Conservation (phyloP, 2,113 vertebrate species). For the Corynorhinus townsendii region DNA sequence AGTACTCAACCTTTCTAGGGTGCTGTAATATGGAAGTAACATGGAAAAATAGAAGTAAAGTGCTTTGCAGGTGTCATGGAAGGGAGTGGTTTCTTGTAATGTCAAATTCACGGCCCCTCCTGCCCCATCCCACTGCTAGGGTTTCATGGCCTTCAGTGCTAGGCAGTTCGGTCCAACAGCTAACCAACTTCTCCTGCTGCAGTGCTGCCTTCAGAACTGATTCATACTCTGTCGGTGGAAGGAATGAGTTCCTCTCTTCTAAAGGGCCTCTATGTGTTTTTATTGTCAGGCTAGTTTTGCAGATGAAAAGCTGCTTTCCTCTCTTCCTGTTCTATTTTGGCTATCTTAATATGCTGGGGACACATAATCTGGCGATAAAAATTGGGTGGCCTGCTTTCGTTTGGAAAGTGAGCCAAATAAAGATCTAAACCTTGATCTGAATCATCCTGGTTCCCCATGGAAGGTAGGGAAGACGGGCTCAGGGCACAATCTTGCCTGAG, state of each 20-base stretch:
- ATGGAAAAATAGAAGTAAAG: not conserved
- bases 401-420: constrained; percentile 26
- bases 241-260: not conserved
- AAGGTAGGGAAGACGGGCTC: not conserved
- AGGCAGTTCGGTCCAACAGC: not conserved
- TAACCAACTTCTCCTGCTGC: not conserved
- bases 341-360: constrained; percentile 6
- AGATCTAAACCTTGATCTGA: not conserved
- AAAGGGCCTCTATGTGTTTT: not conserved
- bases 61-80: not conserved
- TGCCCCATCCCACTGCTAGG: accelerated
- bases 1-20: not conserved
- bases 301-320: constrained; percentile 34
- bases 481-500: not conserved
- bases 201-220: not conserved
- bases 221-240: not conserved
- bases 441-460: not conserved
- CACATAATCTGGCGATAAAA: not conserved
- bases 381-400: constrained; percentile 6
- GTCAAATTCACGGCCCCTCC: not conserved
- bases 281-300: not conserved
- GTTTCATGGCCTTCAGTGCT: not conserved
- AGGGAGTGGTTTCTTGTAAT: not conserved
- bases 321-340: constrained; percentile 27
- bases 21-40: not conserved